These are phyloP conservation scores for Meteorus sp. DNA, from an alignment of 1,140 invertebrate genomes.

Conservation along the genomic window DNA sequence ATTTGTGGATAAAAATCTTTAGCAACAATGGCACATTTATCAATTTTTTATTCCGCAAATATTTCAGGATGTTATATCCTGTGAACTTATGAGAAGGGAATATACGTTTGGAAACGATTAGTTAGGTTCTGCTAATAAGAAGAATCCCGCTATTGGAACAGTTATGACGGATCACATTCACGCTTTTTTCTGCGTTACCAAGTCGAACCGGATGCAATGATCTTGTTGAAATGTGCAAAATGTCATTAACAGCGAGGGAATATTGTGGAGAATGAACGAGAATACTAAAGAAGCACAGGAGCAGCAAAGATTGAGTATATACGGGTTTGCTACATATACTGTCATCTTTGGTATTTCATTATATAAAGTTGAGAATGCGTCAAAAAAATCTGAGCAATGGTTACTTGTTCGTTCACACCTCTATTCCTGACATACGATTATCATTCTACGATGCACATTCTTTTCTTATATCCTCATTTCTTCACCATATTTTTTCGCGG, in stretches of 20 bases:
- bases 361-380: no score
- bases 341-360: no score
- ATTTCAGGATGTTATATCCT: not conserved
- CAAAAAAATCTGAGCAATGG: no score
- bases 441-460: no score
- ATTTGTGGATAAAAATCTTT: no score
- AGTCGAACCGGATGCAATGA: not conserved
- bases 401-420: no score
- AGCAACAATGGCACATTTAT: no score
- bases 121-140: conserved; percentile 49
- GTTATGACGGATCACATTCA: conserved; percentile 46
- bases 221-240: not conserved
- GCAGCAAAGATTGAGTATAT: no score
- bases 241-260: not conserved
- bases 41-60: not conserved
- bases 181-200: conserved; percentile 23
- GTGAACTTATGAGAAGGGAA: not conserved
- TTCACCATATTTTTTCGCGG: no score
- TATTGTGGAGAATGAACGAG: not conserved
- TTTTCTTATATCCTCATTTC: no score
- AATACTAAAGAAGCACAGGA: not conserved
- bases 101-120: conserved; percentile 36
- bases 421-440: no score
- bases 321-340: no score
- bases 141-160: conserved; percentile 51